Evolutionary conservation across 2,888 invertebrate species (phyloP).

Genomic region (Erpobdella octoculata): DNA sequence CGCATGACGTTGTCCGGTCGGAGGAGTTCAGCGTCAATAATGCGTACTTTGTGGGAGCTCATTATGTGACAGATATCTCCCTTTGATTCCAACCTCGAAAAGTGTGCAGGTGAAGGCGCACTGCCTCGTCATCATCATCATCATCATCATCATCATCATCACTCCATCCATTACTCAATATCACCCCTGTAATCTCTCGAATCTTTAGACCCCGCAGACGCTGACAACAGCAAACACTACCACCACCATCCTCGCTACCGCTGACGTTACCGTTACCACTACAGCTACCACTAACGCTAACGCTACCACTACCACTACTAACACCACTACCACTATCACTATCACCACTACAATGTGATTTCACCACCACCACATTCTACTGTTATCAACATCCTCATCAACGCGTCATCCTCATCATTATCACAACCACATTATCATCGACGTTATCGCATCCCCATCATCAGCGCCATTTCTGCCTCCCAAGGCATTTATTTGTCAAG

Average conservation of each 20-base stretch:
- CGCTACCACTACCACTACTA: too few relatives aligned
- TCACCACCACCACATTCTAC: not conserved
- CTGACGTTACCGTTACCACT: not conserved
- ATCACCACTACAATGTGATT: not conserved
- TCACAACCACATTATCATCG: too few relatives aligned
- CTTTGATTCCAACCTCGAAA: not conserved
- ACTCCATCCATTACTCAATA: not conserved
- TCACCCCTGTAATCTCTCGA: not conserved
- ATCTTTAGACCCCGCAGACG: too few relatives aligned
- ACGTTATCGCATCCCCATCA: not conserved
- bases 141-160: constrained; percentile 6
- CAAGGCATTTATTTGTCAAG: not conserved
- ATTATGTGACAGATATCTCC: not conserved
- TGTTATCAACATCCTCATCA: not conserved
- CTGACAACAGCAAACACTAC: too few relatives aligned
- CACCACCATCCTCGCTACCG: not conserved
- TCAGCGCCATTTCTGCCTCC: not conserved
- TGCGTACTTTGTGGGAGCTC: constrained; percentile 1
- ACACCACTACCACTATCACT: too few relatives aligned
- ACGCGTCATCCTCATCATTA: constrained; percentile 8
- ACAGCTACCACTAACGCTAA: not conserved
- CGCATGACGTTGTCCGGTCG: not conserved
- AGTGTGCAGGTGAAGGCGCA: too few relatives aligned
- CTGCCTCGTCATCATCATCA: constrained; percentile 5
- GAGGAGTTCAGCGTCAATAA: not conserved